Evolutionary conservation across 2,113 vertebrate species (phyloP), one percentile per base, ranked within the genome.

Genomic region (Zosterops lateralis): DNA sequence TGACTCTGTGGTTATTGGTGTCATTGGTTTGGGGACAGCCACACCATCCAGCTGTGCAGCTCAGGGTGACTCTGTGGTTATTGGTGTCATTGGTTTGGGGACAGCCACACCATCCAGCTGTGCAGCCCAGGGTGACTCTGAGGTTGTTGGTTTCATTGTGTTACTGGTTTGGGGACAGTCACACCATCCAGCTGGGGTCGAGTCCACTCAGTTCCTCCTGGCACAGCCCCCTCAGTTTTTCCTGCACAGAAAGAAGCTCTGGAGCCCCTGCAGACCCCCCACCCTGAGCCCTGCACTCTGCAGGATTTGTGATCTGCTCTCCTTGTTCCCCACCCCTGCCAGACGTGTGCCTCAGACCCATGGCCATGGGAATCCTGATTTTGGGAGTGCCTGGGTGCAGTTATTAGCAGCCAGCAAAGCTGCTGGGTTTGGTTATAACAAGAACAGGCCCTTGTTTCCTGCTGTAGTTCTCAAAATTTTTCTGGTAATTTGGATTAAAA

Each of bases 161-260:
- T 34, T 34, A 34, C 34, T 34, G 29, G 2, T 31, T 24, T 44
- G 1, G 32, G 58, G 26, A 61, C 32, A 42, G 53, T 22, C 53
- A 48, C 53, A 42, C 3, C n/a, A 24, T 8, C 72, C 53, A 56
- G 53, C 31, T 48, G 58, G 44, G 60, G 14, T 1, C 3, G 58
- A 18, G 12, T 7, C 12, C 5, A 0, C 67, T 8, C 67, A 8
- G 10, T 4, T 71, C 38, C 42, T 26, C 20, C 42, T 32, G 36
- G 6, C 24, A 34, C 57, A 31, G 28, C 26, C 29, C 31, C 5
- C 0, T 0, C 54, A 21, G 20, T n/a, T 22, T 12, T 48, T 3
- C 65, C 56, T 68, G 60, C 54, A 36, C 8, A 3, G 57, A 14
- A 50, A 12, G 13, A 22, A 34, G n/a, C 51, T 53, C 51, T 51